Evolutionary conservation across 2,888 invertebrate genomes (phyloP).

Genomic region (Phengaris arion): DNA sequence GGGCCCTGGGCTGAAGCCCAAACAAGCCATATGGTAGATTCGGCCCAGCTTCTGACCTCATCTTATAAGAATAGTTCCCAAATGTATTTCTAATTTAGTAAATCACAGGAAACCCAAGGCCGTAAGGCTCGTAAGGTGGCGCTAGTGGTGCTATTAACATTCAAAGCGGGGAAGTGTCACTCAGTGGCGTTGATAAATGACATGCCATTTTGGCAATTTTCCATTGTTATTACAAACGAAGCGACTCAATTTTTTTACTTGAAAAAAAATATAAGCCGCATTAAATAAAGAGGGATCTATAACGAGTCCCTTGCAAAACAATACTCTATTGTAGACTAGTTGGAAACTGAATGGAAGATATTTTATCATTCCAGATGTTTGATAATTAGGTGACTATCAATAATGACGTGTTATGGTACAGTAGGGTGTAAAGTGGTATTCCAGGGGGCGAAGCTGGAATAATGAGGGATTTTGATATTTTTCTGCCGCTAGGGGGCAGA

Average conservation of each 20-base stretch:
- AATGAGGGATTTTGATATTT: too few species aligned
- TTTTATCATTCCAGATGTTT: not conserved
- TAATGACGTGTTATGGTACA: too few species aligned
- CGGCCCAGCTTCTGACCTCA: too few species aligned
- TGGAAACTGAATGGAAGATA: not conserved
- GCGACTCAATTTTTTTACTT: slow-evolving; percentile 29
- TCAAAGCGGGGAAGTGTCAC: slow-evolving; percentile 30
- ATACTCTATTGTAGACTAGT: not conserved
- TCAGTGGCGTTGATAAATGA: slow-evolving; percentile 31
- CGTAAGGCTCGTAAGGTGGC: slow-evolving; percentile 24
- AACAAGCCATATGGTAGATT: too few species aligned
- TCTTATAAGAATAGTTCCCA: too few species aligned
- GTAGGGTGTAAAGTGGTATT: too few species aligned
- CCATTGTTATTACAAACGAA: slow-evolving; percentile 31
- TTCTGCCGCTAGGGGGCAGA: too few species aligned
- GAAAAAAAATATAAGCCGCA: slow-evolving; percentile 21
- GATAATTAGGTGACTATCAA: too few species aligned
- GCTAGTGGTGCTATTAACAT: slow-evolving; percentile 30
- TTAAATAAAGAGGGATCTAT: not conserved
- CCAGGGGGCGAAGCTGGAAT: too few species aligned
- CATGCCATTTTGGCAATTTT: slow-evolving; percentile 31
- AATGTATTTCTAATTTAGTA: not conserved
- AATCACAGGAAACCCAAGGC: not conserved
- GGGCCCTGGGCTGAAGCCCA: too few species aligned
- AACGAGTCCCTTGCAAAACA: not conserved